Base-by-base conservation (phyloP, 2,797 vertebrate genomes). In the Apogon hyalosoma region DNA sequence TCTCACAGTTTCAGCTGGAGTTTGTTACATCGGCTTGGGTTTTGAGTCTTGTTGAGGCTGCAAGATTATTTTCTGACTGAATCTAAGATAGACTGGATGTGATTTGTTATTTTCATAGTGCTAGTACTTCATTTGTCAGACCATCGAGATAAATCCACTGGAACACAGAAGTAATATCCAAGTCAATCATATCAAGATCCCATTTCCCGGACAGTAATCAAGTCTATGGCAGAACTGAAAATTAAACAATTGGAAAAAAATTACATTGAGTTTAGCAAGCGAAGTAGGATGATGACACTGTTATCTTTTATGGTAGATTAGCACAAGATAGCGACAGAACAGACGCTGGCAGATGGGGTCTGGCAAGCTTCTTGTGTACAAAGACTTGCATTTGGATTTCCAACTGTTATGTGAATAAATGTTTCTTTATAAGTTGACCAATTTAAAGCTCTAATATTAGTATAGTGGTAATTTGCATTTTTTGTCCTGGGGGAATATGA, bases 101-200 rank as follows among this genome's bases (percentile, higher is more conserved):
- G 9, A 60, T 66, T 55, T 41, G 43, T 13, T 33, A 21, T 60
- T 59, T 75, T 39, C 21, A 43, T 11, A 31, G 41, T 40, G 31
- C 60, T 41, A 57, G 36, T 0, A 45, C 15, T 3, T 19, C 42
- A 41, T 75, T 68, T 76, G 42, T 69, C 56, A 24, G 69, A 60
- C 41, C 42, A 42, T 64, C 12, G 13, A 31, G 33, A 74, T 80
- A 43, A 82, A 77, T 52, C 61, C 7, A 39, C 47, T 57, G 52
- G 39, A 71, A 67, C 42, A 60, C 33, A 24, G 11, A 31, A 7
- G 46, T 53, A 67, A 77, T 63, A 59, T 61, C 52, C 31, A 70
- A 75, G 80, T 79, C 46, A 82, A 59, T 82, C 64, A 64, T 16
- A 58, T 39, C 58, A 43, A 64, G 2, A 73, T 81, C 57, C 67